phyloP scores from a whole-genome alignment of 2,888 invertebrate species.

The Arrhopalites spinosus region DNA sequence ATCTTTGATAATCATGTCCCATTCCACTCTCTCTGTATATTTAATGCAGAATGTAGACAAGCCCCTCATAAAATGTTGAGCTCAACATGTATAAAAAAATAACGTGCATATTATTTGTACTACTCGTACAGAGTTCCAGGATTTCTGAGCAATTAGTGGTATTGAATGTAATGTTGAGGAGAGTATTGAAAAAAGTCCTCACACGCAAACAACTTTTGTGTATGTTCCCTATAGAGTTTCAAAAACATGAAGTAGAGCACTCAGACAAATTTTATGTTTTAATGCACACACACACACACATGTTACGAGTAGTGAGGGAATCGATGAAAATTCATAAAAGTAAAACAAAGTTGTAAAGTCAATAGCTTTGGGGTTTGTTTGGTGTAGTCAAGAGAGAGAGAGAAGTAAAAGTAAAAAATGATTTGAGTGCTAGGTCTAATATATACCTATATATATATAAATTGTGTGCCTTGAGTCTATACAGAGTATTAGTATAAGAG shows the following conservation, averaged over 20 bases:
- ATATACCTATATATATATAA: too few species aligned
- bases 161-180: not conserved
- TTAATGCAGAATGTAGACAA: too few species aligned
- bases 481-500: too few species aligned
- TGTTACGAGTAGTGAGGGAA: not conserved
- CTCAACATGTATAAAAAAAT: too few species aligned
- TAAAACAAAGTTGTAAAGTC: constrained; percentile 38
- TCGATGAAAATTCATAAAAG: constrained; percentile 37
- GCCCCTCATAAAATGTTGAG: too few species aligned
- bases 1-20: too few species aligned
- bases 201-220: constrained; percentile 32
- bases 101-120: too few species aligned
- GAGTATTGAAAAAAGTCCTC: too few species aligned
- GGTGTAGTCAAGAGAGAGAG: constrained; percentile 1
- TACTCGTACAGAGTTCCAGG: too few species aligned
- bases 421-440: not conserved
- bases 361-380: constrained; percentile 36
- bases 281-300: not conserved
- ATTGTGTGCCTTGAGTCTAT: too few species aligned
- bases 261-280: not conserved
- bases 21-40: too few species aligned
- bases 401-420: constrained; percentile 1
- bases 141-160: constrained; percentile 27
- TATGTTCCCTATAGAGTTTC: not conserved
- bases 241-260: not conserved